Percentiles rank a stretch among this genome's conserved stretches.
Conservation (phyloP, 2,888 invertebrate species). For the Tetragonisca angustula region DNA sequence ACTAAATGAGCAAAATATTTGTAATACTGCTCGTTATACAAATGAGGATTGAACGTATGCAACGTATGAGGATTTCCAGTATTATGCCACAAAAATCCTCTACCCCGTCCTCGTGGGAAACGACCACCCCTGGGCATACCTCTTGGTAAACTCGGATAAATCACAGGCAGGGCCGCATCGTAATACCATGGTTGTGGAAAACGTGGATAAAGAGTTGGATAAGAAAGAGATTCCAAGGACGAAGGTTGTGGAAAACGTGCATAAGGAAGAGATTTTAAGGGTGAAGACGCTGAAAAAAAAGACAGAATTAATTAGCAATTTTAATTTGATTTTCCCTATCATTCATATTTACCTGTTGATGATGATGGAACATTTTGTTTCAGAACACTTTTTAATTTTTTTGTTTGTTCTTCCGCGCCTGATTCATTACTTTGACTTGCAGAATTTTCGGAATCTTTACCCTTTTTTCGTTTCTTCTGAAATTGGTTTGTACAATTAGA, state of each 20-base stretch:
- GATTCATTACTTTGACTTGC: slow-evolving; percentile 65
- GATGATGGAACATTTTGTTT: slow-evolving; percentile 68
- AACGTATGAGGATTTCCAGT: slow-evolving; percentile 69
- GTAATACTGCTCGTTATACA: slow-evolving; percentile 84
- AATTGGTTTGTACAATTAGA: background rate
- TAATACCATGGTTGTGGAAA: slow-evolving; percentile 80
- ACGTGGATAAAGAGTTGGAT: slow-evolving; percentile 75
- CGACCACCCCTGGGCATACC: slow-evolving; percentile 71
- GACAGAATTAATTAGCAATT: background rate
- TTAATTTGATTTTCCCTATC: background rate
- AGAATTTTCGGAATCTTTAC: slow-evolving; percentile 66
- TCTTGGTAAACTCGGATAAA: slow-evolving; percentile 73
- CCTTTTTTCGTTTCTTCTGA: slow-evolving; percentile 78
- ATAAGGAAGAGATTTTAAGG: slow-evolving; percentile 71
- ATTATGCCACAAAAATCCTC: slow-evolving; percentile 69
- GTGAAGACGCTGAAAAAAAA: slow-evolving; percentile 52
- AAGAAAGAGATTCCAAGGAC: slow-evolving; percentile 68
- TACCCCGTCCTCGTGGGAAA: slow-evolving; percentile 74
- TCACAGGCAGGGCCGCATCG: slow-evolving; percentile 76
- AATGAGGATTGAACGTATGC: slow-evolving; percentile 80
- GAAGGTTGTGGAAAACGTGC: slow-evolving; percentile 74
- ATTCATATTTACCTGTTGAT: slow-evolving; percentile 57
- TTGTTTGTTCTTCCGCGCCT: slow-evolving; percentile 72
- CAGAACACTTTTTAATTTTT: slow-evolving; percentile 77
- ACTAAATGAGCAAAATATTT: slow-evolving; percentile 88